phyloP scores from a whole-genome alignment of 35 echinoderm and acorn worm species.

The Heliocidaris erythrogramma region DNA sequence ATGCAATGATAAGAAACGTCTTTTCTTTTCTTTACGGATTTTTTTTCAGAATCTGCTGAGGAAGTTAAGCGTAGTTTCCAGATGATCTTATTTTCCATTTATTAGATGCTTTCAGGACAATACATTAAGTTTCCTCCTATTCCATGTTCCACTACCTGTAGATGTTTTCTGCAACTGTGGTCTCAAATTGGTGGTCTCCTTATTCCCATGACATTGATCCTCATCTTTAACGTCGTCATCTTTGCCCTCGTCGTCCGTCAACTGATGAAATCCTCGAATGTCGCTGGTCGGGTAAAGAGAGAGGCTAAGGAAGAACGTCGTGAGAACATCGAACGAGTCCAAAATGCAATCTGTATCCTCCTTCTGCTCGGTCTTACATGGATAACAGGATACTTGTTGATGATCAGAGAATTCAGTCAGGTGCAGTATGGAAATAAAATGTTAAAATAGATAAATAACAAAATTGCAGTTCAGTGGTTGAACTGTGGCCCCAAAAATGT shows the following conservation, averaged over 20 bases:
- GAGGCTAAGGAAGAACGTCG: not conserved
- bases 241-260: conserved; percentile 11
- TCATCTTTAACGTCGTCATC: conserved; percentile 20
- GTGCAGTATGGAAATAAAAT: not conserved
- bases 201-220: not conserved
- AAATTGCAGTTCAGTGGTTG: too few relatives aligned
- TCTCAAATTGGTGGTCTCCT: conserved; percentile 3
- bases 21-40: too few relatives aligned
- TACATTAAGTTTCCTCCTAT: not conserved
- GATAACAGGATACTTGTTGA: not conserved
- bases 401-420: not conserved
- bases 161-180: not conserved
- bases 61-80: too few relatives aligned
- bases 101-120: not conserved
- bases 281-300: not conserved
- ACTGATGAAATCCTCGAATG: not conserved
- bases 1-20: too few relatives aligned
- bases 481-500: too few relatives aligned
- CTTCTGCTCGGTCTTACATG: conserved; percentile 27
- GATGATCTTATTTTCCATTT: too few relatives aligned
- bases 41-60: too few relatives aligned
- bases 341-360: conserved; percentile 1
- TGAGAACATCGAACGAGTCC: conserved; percentile 7
- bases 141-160: not conserved
- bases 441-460: too few relatives aligned